Percentiles rank a stretch among this genome's conserved stretches.
These are phyloP conservation scores for Alcedo quadribrachys DNA, from an alignment of 2,797 vertebrate genomes.

Conservation along the genomic window DNA sequence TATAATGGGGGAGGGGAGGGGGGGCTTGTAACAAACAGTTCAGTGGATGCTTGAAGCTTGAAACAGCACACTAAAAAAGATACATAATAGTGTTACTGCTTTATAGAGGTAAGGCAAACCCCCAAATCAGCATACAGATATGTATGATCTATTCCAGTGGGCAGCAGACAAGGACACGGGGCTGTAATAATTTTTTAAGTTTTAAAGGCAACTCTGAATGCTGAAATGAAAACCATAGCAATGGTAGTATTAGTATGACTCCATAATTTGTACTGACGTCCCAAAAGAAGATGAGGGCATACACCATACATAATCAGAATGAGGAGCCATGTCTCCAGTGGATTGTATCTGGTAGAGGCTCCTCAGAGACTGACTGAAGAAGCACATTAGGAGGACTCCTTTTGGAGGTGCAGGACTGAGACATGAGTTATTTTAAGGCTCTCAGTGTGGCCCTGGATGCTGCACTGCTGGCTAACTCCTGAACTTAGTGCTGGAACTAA, in stretches of 20 bases:
- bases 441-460: fast-evolving
- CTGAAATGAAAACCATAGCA: background rate
- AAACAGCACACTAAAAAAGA: background rate
- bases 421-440: background rate
- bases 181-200: background rate
- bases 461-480: background rate
- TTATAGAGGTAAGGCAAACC: background rate
- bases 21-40: background rate
- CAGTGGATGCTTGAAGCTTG: background rate
- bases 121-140: background rate
- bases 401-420: background rate
- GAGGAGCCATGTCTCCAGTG: background rate
- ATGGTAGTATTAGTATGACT: background rate
- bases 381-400: background rate
- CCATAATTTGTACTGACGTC: background rate
- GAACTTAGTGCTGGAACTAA: background rate
- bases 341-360: background rate
- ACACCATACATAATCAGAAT: fast-evolving
- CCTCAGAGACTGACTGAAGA: background rate
- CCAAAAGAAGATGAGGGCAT: background rate
- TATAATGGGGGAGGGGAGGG: background rate
- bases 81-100: background rate
- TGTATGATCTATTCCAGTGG: background rate
- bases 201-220: background rate
- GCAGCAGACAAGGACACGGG: background rate